These are phyloP conservation scores for Anoplolepis gracilipes DNA, from an alignment of 1,140 invertebrate genomes.

Conservation along the genomic window DNA sequence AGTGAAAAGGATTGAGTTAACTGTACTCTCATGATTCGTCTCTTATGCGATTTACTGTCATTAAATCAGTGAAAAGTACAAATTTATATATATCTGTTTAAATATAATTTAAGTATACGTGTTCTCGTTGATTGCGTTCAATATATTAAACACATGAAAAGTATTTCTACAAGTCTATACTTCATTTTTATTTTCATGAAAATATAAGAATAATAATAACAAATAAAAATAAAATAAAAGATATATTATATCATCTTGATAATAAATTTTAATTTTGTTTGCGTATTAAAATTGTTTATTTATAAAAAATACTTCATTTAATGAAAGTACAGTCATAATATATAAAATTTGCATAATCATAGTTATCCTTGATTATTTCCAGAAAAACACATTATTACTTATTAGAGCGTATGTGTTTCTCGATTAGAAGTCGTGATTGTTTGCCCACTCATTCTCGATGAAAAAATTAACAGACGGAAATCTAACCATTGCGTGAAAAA, in stretches of 20 bases:
- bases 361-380: background rate
- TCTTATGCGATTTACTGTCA: slow-evolving; percentile 17
- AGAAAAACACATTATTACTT: background rate
- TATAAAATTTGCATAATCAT: background rate
- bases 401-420: background rate
- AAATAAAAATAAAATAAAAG: background rate
- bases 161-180: too few species aligned
- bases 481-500: background rate
- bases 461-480: slow-evolving; percentile 16
- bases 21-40: slow-evolving; percentile 22
- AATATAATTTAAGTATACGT: background rate
- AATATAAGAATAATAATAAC: background rate
- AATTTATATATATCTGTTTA: background rate
- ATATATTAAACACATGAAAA: too few species aligned
- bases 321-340: background rate
- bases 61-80: slow-evolving; percentile 2
- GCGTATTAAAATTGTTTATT: background rate
- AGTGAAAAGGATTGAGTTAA: slow-evolving; percentile 54
- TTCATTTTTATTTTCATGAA: background rate
- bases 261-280: background rate
- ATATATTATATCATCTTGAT: background rate
- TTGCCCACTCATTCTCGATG: background rate
- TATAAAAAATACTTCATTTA: background rate
- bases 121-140: too few species aligned
- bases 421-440: background rate